Conservation (phyloP, 1,140 invertebrate species). For the Drosophila ogumai region DNA sequence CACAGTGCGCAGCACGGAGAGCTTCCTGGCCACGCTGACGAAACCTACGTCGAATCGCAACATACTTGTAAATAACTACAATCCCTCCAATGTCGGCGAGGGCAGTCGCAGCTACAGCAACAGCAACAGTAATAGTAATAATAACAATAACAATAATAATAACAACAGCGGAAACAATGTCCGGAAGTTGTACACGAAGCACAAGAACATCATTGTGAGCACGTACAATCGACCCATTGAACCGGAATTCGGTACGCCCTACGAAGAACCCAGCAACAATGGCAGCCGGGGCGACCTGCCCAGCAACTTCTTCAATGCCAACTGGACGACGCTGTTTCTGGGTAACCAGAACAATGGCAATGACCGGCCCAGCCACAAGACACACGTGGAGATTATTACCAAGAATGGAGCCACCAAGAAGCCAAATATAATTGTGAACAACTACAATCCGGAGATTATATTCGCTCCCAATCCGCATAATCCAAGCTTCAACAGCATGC, state of each 20-base stretch:
- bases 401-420: constrained; percentile 87
- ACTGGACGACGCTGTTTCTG: constrained; percentile 84
- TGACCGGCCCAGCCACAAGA: constrained; percentile 87
- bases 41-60: constrained; percentile 80
- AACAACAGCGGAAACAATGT: constrained; percentile 61
- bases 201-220: constrained; percentile 84
- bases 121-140: constrained; percentile 58
- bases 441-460: constrained; percentile 84
- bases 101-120: constrained; percentile 69
- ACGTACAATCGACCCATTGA: constrained; percentile 79
- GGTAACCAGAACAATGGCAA: constrained; percentile 58
- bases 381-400: constrained; percentile 87
- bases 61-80: constrained; percentile 84
- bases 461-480: constrained; percentile 84
- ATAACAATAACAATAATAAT: constrained; percentile 34
- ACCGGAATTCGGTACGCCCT: constrained; percentile 71
- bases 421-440: constrained; percentile 84
- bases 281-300: constrained; percentile 70
- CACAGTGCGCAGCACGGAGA: constrained; percentile 69
- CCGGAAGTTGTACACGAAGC: constrained; percentile 79
- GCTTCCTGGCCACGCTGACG: constrained; percentile 70
- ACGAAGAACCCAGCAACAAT: constrained; percentile 67
- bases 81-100: constrained; percentile 80
- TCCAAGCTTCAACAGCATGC: constrained; percentile 86
- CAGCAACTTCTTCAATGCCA: constrained; percentile 84